phyloP scores from a whole-genome alignment of 2,113 vertebrate species.

The Eulemur rufifrons region DNA sequence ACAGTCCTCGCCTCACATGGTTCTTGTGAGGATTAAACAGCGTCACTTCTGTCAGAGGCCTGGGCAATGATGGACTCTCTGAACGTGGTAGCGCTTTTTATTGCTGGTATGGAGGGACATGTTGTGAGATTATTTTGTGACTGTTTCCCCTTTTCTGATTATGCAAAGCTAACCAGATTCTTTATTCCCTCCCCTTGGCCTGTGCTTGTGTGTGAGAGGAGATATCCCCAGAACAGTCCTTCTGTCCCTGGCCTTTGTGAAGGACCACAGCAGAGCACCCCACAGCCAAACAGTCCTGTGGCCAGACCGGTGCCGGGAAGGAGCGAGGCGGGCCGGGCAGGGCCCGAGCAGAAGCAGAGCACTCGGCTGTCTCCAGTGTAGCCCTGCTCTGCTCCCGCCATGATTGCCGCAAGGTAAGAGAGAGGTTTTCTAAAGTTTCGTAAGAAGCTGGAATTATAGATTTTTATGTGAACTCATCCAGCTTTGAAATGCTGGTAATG shows the following conservation, averaged over 20 bases:
- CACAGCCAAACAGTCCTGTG: background rate
- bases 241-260: background rate
- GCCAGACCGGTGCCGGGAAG: background rate
- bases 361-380: accelerated
- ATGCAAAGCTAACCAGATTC: background rate
- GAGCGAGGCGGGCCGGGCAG: accelerated
- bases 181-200: background rate
- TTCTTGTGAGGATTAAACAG: background rate
- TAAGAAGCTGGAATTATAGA: background rate
- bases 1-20: background rate
- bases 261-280: background rate
- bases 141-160: background rate
- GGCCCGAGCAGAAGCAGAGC: no score
- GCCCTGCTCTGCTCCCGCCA: background rate
- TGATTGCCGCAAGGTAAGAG: background rate
- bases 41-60: background rate
- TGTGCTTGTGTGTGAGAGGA: background rate
- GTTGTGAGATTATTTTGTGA: background rate
- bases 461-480: background rate
- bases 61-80: background rate
- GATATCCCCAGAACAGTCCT: background rate
- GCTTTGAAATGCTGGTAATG: background rate
- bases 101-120: background rate
- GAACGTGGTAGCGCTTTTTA: background rate
- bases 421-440: background rate